Conservation (phyloP, 2,113 vertebrate genomes). For the Pollachius pollachius region DNA sequence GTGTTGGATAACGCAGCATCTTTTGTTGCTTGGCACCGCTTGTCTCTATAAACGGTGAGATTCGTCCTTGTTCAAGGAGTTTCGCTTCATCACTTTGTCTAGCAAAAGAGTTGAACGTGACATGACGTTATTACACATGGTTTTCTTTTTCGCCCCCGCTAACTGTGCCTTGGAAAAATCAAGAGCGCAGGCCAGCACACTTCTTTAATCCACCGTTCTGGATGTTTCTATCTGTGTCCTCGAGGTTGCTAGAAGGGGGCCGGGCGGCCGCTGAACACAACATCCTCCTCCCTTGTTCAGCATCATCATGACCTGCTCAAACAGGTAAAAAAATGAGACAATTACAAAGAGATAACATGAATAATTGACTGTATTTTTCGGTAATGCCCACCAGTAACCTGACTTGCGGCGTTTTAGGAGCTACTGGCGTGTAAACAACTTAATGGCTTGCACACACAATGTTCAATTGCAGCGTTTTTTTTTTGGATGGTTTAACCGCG, state of each 20-base stretch:
- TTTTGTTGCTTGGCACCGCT: too few species aligned
- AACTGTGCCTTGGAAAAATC: too few species aligned
- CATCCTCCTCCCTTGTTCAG: slow-evolving; percentile 19
- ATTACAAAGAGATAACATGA: neutral
- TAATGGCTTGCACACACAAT: too few species aligned
- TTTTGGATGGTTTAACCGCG: too few species aligned
- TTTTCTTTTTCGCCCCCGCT: too few species aligned
- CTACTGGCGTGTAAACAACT: too few species aligned
- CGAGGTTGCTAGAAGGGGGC: slow-evolving; percentile 16
- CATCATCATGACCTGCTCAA: slow-evolving; percentile 37
- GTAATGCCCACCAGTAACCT: too few species aligned
- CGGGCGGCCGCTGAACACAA: slow-evolving; percentile 7
- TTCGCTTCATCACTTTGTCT: slow-evolving; percentile 1
- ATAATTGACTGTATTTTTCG: neutral
- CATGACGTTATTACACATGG: neutral
- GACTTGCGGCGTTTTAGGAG: too few species aligned
- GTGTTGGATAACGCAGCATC: too few species aligned
- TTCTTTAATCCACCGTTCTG: neutral
- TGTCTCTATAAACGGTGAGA: too few species aligned
- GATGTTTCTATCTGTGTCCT: neutral
- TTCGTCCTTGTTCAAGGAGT: too few species aligned
- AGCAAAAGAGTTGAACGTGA: neutral
- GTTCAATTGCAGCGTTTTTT: too few species aligned
- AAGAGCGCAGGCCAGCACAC: neutral
- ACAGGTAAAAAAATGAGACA: neutral